Percentiles rank a stretch among this genome's conserved stretches.
phyloP scores from a whole-genome alignment of 2,888 invertebrate genomes.

The Pocota personata region DNA sequence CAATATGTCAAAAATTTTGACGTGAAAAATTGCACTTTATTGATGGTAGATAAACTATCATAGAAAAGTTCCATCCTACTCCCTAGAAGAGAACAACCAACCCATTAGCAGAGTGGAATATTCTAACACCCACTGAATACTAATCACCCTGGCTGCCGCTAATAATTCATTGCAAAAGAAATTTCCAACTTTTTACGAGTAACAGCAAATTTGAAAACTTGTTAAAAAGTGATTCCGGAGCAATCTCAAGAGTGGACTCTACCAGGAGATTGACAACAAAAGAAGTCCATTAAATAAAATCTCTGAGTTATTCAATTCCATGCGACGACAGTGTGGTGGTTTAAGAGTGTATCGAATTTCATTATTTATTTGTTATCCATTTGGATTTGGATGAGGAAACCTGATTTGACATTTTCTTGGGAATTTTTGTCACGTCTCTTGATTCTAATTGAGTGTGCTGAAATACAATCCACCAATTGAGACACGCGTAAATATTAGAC shows the following conservation, averaged over 20 bases:
- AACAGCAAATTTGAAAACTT: not conserved
- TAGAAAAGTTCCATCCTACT: not conserved
- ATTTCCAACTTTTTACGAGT: not conserved
- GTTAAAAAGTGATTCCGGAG: not conserved
- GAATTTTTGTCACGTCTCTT: constrained; percentile 29
- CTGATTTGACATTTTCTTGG: constrained; percentile 28
- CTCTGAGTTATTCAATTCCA: not conserved
- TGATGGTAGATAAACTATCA: not conserved
- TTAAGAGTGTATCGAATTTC: constrained; percentile 23
- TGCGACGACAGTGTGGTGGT: not conserved
- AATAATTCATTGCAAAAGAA: not conserved
- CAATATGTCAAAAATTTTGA: not conserved
- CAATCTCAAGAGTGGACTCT: not conserved
- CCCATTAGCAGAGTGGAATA: not conserved
- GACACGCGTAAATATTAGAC: constrained; percentile 8
- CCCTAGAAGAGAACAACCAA: not conserved
- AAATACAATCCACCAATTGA: not conserved
- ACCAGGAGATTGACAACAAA: not conserved
- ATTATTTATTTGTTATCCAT: constrained; percentile 8
- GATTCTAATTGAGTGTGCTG: not conserved
- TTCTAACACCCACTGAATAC: not conserved
- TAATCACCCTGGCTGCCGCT: not conserved
- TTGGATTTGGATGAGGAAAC: not conserved
- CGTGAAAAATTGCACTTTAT: not conserved
- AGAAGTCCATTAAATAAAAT: not conserved